Evolutionary conservation across 2,888 invertebrate genomes (phyloP), one percentile per base, ranked within the genome.

Genomic region (Sinelater perroti): DNA sequence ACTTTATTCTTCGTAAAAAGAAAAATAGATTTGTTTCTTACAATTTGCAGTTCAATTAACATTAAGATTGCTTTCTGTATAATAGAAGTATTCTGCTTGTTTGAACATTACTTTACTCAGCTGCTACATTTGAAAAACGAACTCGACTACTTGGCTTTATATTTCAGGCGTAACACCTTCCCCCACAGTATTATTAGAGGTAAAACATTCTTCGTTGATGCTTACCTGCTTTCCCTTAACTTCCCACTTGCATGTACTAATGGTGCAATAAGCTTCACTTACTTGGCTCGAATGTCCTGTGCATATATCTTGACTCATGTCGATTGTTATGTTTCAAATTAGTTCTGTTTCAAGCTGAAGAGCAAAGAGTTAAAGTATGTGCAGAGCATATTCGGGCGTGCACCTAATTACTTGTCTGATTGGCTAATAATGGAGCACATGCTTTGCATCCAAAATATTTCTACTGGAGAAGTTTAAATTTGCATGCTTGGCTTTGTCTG

Each of bases 381-480:
- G 20, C 18, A 21, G 36, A 50, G 16, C 18, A 30, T 14, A n/a
- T 14, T 20, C 28, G 18, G 17, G 38, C 44, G 45, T 49, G 47
- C 49, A 55, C 49, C 67, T 68, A 68, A 68, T 67, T 70, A 70
- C 71, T 69, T 71, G 72, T 72, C 72, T 72, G 71, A 72, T 72
- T 71, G 71, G 69, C 70, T 60, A 40, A 17, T 59, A 50, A 61
- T 51, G 53, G 54, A 38, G 36, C 20, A 40, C 24, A 40, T 13
- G 40, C 40, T 40, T 40, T 40, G 16, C 24, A 24, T 3, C 14
- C 59, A 61, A 58, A 61, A 56, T 61, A 60, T 50, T 52, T 8
- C 14, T 35, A 26, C 10, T 18, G 20, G 11, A 40, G 21, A 40
- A 21, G 10, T 11, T 36, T 36, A 1, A 3, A 36, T 30, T 30